Base-by-base conservation (phyloP, 2,113 vertebrate genomes). In the Catharus bicknelli region DNA sequence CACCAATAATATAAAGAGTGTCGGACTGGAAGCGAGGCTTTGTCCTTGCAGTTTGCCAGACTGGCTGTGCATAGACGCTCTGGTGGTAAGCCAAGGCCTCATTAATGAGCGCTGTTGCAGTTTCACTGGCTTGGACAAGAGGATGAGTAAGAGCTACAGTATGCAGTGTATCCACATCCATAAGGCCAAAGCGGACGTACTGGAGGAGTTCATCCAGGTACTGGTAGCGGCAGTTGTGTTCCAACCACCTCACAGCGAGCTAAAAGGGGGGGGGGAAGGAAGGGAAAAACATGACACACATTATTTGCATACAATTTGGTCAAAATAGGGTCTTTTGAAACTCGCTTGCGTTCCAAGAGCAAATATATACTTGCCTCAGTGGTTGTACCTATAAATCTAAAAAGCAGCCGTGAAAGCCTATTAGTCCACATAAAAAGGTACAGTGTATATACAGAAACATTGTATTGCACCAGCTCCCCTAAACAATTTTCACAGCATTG, bases 81-180 rank as follows among this genome's bases (percentile, higher is more conserved):
- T 97, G 98, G 96, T 99, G 99, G 96, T 99, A 99, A 48, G 99
- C 98, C 97, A 99, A 96, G 48, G 99, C 99, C 97, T 99, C 99
- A 0, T 99, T 98, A 92, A 99, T 97, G 7, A 99, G 98, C 13
- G 98, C 97, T 3, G 98, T 98, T 0, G 98, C 98, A 0, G 98
- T 97, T 81, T 98, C 98, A 51, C 98, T 99, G 34, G 98, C 98
- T 94, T 98, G 98, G 72, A 99, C 98, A 23, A 99, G 97, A 15
- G 99, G 98, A 66, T 99, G 98, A 94, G 98, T 98, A 10, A 98
- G 96, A 62, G 98, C 98, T 10, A 99, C 98, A 0, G 98, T 97
- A 36, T 99, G 99, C 66, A 99, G 97, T 0, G 98, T 98, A 29
- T 99, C 97, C 93, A 98, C 97, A 6, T 99, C 99, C 99, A 99